These are phyloP conservation scores for Fragum fragum DNA, from an alignment of 2,888 invertebrate species.

Conservation along the genomic window DNA sequence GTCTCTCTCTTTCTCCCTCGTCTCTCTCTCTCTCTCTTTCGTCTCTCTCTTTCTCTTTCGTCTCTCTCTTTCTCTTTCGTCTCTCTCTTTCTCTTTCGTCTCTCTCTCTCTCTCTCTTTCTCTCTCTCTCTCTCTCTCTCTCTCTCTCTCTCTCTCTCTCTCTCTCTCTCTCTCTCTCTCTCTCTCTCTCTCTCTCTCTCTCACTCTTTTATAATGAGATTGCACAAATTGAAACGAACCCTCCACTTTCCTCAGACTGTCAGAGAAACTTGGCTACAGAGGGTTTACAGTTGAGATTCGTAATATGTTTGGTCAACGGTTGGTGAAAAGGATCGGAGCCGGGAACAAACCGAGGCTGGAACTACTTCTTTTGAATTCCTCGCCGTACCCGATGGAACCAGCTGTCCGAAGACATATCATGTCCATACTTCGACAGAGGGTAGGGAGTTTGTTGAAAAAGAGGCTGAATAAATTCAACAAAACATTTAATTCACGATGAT, in stretches of 20 bases:
- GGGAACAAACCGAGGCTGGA: slow-evolving; percentile 55
- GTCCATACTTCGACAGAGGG: slow-evolving; percentile 28
- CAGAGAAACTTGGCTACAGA: slow-evolving; percentile 46
- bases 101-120: background rate
- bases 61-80: no score
- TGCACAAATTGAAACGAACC: no score
- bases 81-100: background rate
- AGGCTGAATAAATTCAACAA: background rate
- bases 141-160: background rate
- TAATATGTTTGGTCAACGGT: slow-evolving; percentile 51
- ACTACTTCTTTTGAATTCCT: slow-evolving; percentile 40
- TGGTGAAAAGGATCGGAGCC: slow-evolving; percentile 49
- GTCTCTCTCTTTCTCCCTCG: no score
- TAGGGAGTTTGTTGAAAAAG: slow-evolving; percentile 24
- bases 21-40: slow-evolving; percentile 4
- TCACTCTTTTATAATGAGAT: no score
- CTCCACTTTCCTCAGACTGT: slow-evolving; percentile 30
- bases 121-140: slow-evolving; percentile 8
- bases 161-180: background rate
- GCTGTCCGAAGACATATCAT: slow-evolving; percentile 43
- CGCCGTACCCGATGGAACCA: slow-evolving; percentile 37
- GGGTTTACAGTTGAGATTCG: slow-evolving; percentile 53
- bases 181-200: background rate
- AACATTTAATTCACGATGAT: no score
- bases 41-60: background rate